phyloP scores from a whole-genome alignment of 2,888 invertebrate species.

The Orthonychiurus folsomi region DNA sequence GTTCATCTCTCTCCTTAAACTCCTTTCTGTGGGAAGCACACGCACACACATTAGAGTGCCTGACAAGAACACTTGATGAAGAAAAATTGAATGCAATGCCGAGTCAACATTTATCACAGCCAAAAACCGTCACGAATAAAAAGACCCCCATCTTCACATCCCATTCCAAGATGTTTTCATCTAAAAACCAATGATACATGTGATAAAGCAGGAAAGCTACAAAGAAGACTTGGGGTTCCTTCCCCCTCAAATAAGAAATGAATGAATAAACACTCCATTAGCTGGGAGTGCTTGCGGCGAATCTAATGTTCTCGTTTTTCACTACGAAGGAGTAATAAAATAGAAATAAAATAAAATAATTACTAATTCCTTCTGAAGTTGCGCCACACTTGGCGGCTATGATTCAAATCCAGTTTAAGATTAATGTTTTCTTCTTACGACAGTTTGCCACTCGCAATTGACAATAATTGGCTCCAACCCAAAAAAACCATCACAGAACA shows the following conservation, averaged over 20 bases:
- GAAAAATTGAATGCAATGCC: not conserved
- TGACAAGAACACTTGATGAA: conserved; percentile 1
- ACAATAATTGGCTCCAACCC: not conserved
- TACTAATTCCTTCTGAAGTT: not conserved
- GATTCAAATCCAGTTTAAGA: too few species aligned
- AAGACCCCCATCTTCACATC: not conserved
- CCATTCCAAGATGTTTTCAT: not conserved
- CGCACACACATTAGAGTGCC: conserved; percentile 1
- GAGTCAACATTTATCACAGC: conserved; percentile 1
- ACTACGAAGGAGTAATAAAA: not conserved
- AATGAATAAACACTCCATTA: too few species aligned
- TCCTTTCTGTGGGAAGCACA: not conserved
- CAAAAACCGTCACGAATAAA: not conserved
- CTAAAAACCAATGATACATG: too few species aligned
- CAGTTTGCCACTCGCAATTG: too few species aligned
- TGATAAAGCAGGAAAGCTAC: too few species aligned
- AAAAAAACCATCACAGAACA: not conserved
- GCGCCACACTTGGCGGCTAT: too few species aligned
- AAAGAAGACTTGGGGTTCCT: too few species aligned
- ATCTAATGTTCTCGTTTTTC: too few species aligned
- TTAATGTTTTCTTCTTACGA: too few species aligned
- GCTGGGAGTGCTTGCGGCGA: too few species aligned
- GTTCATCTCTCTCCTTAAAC: not conserved
- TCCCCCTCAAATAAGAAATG: too few species aligned
- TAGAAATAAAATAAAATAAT: not conserved